phyloP scores from a whole-genome alignment of 1,140 invertebrate species.

The Hydropsyche tenuis region DNA sequence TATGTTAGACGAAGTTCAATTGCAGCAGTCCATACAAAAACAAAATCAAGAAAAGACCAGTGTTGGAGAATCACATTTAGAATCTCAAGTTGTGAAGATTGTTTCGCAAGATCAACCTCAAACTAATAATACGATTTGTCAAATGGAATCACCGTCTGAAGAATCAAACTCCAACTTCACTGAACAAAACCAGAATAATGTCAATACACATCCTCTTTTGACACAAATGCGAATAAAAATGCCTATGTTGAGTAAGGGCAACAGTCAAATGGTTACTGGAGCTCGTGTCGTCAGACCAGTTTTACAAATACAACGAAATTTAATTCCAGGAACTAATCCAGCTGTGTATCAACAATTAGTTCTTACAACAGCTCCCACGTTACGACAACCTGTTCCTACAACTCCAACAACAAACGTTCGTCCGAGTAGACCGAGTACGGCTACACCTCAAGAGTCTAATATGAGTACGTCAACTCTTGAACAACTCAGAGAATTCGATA shows the following conservation, averaged over 20 bases:
- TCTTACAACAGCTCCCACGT: conserved; percentile 58
- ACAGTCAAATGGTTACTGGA: conserved; percentile 58
- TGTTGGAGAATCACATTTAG: conserved; percentile 48
- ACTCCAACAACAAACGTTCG: conserved; percentile 55
- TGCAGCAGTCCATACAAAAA: conserved; percentile 45
- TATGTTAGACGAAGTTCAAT: conserved; percentile 55
- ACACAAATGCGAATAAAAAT: conserved; percentile 63
- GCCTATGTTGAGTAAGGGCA: conserved; percentile 60
- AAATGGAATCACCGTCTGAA: conserved; percentile 41
- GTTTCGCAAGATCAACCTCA: conserved; percentile 54
- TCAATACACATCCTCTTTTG: conserved; percentile 57
- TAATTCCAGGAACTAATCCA: conserved; percentile 61
- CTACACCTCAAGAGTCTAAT: conserved; percentile 58
- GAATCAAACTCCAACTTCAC: conserved; percentile 39
- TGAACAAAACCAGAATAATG: conserved; percentile 39
- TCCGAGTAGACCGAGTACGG: conserved; percentile 51
- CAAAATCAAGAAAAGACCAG: conserved; percentile 45
- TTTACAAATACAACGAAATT: conserved; percentile 66
- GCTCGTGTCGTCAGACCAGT: conserved; percentile 64
- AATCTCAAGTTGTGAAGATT: conserved; percentile 60
- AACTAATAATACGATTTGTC: conserved; percentile 15
- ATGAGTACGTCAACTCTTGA: conserved; percentile 71
- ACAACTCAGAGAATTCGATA: conserved; percentile 81
- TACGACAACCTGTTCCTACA: conserved; percentile 59
- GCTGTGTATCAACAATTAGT: conserved; percentile 61